Evolutionary conservation across 2,797 vertebrate species (phyloP).

Genomic region (Lepilemur septentrionalis): DNA sequence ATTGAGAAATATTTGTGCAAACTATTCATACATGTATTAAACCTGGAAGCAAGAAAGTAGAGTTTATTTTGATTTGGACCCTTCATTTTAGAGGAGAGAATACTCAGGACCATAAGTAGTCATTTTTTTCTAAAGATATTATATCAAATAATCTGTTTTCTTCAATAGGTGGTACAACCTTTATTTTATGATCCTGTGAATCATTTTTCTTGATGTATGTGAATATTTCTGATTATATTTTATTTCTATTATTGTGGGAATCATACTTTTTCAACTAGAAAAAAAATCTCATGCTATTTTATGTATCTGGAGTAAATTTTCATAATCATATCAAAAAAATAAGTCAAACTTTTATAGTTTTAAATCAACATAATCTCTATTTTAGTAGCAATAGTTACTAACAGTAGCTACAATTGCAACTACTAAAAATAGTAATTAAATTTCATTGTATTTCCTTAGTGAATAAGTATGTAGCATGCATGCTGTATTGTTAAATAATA

Average conservation of each 20-base stretch:
- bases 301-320: background rate
- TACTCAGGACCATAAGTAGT: background rate
- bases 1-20: slow-evolving; percentile 3
- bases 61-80: slow-evolving; percentile 39
- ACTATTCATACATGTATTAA: background rate
- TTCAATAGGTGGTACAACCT: background rate
- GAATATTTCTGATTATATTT: slow-evolving; percentile 22
- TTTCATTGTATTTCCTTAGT: slow-evolving; percentile 27
- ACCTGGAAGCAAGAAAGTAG: background rate
- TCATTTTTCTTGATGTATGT: slow-evolving; percentile 10
- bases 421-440: background rate
- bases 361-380: background rate
- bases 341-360: background rate
- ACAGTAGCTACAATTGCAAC: background rate
- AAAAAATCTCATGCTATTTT: background rate
- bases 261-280: slow-evolving; percentile 24
- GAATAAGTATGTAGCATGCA: background rate
- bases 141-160: slow-evolving; percentile 5
- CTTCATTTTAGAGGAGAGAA: slow-evolving; percentile 9
- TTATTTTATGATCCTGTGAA: background rate
- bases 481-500: background rate
- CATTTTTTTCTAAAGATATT: background rate
- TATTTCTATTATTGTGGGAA: background rate
- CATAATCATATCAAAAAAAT: slow-evolving; percentile 2
- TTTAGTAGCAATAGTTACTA: background rate